Evolutionary conservation across 2,888 invertebrate species (phyloP).

Genomic region (Brenthis ino): DNA sequence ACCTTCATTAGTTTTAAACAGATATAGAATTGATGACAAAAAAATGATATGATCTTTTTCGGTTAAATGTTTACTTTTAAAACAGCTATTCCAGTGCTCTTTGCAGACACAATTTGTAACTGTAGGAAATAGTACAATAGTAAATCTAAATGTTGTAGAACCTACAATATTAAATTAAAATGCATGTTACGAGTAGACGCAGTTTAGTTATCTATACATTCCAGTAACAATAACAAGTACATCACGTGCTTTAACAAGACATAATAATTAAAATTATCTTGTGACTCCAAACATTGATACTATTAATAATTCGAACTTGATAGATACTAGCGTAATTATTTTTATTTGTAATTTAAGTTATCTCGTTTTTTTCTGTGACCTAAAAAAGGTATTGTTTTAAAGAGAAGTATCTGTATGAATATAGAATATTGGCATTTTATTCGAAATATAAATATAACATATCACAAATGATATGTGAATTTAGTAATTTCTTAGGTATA

Average conservation of each 20-base stretch:
- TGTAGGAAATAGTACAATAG: slow-evolving; percentile 12
- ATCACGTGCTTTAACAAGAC: slow-evolving; percentile 7
- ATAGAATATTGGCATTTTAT: background rate
- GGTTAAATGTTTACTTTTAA: no score
- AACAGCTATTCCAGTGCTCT: no score
- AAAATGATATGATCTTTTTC: no score
- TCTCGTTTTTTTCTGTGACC: background rate
- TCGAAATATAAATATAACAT: slow-evolving; percentile 9
- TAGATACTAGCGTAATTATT: background rate
- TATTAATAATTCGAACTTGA: background rate
- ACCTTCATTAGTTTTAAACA: background rate
- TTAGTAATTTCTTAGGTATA: slow-evolving; percentile 3
- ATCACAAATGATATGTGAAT: slow-evolving; percentile 27
- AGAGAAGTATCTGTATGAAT: background rate
- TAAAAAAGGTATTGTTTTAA: background rate
- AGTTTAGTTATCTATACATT: slow-evolving; percentile 31
- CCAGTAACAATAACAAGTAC: slow-evolving; percentile 17
- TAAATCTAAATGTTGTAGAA: slow-evolving; percentile 11
- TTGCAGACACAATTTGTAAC: background rate
- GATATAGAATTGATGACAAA: no score
- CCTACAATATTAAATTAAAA: background rate
- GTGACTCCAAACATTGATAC: slow-evolving; percentile 3
- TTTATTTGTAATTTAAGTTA: background rate
- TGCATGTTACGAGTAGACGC: background rate
- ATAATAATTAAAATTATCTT: slow-evolving; percentile 8